phyloP scores from a whole-genome alignment of 2,888 invertebrate species.

The Crocallis elinguaria region DNA sequence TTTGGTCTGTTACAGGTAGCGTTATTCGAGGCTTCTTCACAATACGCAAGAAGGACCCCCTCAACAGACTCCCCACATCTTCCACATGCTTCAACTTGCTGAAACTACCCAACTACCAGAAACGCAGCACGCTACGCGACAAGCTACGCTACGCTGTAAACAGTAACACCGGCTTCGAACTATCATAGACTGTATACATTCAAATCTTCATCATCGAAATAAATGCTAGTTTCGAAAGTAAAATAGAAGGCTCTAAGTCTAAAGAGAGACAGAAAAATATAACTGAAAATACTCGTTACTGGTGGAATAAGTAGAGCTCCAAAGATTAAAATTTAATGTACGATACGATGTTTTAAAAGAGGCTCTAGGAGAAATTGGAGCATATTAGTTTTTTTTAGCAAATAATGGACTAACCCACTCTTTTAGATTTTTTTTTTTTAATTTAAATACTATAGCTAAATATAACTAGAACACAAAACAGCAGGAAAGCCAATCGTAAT shows the following conservation, averaged over 20 bases:
- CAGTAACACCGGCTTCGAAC: conserved; percentile 99
- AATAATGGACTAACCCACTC: no score
- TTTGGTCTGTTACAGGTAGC: conserved; percentile 86
- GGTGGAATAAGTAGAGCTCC: conserved; percentile 9
- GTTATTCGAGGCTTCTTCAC: conserved; percentile 99
- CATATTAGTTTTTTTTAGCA: no score
- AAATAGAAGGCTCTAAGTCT: background rate
- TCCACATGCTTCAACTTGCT: conserved; percentile 99
- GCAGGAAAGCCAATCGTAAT: no score
- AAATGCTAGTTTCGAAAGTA: conserved; percentile 9
- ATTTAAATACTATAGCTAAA: no score
- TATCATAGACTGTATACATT: conserved; percentile 87
- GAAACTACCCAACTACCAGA: conserved; percentile 99
- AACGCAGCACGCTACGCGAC: conserved; percentile 96
- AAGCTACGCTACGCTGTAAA: conserved; percentile 98
- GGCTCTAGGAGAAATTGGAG: no score
- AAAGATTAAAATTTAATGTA: conserved; percentile 24
- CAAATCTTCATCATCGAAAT: no score
- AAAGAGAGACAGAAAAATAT: background rate
- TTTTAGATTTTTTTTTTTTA: no score
- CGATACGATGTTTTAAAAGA: conserved; percentile 16
- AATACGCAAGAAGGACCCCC: conserved; percentile 96
- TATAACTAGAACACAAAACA: no score
- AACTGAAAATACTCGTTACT: conserved; percentile 12
- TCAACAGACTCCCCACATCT: conserved; percentile 98